Evolutionary conservation across 2,113 vertebrate genomes (phyloP).

Genomic region (Trematocara nigrifrons): DNA sequence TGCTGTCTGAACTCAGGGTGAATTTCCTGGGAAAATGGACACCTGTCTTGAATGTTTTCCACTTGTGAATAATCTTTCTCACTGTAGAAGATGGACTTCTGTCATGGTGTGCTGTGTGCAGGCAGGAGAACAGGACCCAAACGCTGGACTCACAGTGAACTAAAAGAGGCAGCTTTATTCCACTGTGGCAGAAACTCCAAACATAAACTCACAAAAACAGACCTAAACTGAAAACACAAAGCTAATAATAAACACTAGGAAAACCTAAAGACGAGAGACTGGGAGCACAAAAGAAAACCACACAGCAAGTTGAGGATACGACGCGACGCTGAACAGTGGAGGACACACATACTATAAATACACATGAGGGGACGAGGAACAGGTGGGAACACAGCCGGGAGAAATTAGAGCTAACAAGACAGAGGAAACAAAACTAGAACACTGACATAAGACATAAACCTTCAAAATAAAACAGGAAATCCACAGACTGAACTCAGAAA

Average conservation of each 20-base stretch:
- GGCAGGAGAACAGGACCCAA: background rate
- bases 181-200: background rate
- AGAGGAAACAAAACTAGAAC: background rate
- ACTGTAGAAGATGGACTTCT: background rate
- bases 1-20: background rate
- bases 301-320: rapidly evolving
- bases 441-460: background rate
- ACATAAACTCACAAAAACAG: background rate
- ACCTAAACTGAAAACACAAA: background rate
- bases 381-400: background rate
- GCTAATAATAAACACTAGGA: background rate
- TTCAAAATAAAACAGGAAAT: background rate
- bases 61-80: background rate
- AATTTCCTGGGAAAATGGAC: background rate
- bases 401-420: background rate
- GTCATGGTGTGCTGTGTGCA: background rate
- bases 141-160: background rate
- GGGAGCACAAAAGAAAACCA: background rate
- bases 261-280: rapidly evolving
- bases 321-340: rapidly evolving
- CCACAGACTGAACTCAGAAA: background rate
- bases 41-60: background rate
- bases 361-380: background rate
- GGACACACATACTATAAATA: background rate
- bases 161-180: background rate